A percentile compares a stretch with the other conserved stretches of the same genome.
Evolutionary conservation across 2,888 invertebrate genomes (phyloP).

Genomic region (Philereme transversata): DNA sequence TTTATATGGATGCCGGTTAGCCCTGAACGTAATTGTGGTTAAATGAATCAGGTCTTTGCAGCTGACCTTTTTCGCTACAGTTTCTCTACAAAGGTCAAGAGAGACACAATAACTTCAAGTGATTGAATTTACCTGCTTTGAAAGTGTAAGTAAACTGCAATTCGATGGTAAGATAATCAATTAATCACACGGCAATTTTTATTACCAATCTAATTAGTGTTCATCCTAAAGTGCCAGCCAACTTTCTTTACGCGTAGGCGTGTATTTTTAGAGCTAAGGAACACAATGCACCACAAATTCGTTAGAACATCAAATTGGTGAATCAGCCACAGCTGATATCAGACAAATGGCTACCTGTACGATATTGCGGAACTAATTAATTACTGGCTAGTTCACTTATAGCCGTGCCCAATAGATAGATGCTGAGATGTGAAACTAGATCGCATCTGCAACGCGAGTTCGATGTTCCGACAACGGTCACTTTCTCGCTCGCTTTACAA

Average conservation of each 20-base stretch:
- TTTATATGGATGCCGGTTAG: constrained; percentile 61
- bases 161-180: too few species aligned
- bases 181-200: too few species aligned
- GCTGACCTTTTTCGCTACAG: constrained; percentile 38
- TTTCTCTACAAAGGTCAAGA: constrained; percentile 54
- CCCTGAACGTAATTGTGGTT: constrained; percentile 60
- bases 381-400: constrained; percentile 68
- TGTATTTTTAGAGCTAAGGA: constrained; percentile 43
- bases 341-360: constrained; percentile 55
- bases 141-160: too few species aligned
- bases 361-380: constrained; percentile 66
- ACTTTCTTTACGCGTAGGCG: constrained; percentile 60
- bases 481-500: constrained; percentile 77
- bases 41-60: constrained; percentile 42
- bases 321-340: constrained; percentile 50
- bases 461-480: constrained; percentile 73
- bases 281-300: constrained; percentile 39
- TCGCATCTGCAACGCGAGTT: constrained; percentile 60
- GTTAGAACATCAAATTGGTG: constrained; percentile 43
- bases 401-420: constrained; percentile 61
- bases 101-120: background rate
- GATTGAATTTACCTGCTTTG: too few species aligned
- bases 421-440: constrained; percentile 72
- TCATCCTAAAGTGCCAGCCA: constrained; percentile 31
- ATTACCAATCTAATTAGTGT: background rate